Conservation (phyloP, 2,113 vertebrate species). For the Phyllostomus hastatus region DNA sequence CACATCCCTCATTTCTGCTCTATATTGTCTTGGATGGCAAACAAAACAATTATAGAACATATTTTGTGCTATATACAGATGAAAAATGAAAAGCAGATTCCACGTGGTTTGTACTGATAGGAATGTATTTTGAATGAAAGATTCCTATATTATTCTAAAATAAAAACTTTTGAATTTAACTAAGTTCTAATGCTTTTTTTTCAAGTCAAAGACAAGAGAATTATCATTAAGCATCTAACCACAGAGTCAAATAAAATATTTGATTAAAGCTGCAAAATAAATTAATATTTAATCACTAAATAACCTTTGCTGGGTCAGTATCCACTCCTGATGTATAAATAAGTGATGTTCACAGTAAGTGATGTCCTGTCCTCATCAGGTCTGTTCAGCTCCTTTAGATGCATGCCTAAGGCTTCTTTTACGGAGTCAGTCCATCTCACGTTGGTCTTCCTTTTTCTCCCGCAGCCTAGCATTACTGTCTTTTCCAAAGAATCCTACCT, state of each 20-base stretch:
- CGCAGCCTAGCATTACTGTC: neutral
- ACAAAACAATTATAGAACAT: neutral
- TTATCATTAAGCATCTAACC: neutral
- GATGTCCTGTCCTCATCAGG: neutral
- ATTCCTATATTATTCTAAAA: neutral
- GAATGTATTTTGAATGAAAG: neutral
- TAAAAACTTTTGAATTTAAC: neutral
- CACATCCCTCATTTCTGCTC: neutral
- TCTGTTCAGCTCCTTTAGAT: neutral
- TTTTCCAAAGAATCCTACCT: neutral
- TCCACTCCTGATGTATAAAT: neutral
- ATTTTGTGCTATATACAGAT: neutral
- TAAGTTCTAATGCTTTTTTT: neutral
- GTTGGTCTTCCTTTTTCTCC: neutral
- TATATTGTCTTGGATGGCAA: neutral
- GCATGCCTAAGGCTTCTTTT: neutral
- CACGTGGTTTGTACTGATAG: neutral
- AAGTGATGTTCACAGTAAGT: neutral
- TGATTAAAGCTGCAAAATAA: neutral
- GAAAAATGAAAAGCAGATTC: constrained; percentile 13
- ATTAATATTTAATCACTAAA: neutral
- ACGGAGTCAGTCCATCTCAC: no score
- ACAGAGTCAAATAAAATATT: neutral
- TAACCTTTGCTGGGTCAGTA: neutral
- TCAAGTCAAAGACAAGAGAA: neutral